Evolutionary conservation across 2,797 vertebrate genomes (phyloP), one percentile per base, ranked within the genome.

Genomic region (Rhabdomys pumilio): DNA sequence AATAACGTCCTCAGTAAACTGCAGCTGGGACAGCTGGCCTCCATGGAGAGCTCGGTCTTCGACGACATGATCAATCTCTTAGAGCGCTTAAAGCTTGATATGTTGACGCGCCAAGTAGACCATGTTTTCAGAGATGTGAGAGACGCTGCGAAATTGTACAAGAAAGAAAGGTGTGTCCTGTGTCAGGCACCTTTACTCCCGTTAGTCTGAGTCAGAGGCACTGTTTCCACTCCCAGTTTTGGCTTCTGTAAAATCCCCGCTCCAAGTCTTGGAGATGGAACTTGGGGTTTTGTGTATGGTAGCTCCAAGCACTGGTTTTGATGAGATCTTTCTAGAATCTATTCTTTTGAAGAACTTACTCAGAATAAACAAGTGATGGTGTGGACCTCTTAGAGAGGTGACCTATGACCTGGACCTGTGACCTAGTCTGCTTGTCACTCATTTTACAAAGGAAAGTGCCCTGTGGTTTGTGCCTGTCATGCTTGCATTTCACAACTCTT

Each of bases 41-140:
- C 99, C 0, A 99, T 99, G 98, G 99, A 99, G 98, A 99, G 99
- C n/a, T 99, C 99, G 0, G 98, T 99, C 92, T 99, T 99, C 79
- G 99, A 99, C 41, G 99, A 99, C 17, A 99, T 99, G 98, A 98
- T 99, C 96, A 99, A 99, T 15, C 97, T 99, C 67, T 98, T 99
- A 97, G 99, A 99, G 80, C 99, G 99, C 14, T 98, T 99, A 44
- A 99, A 99, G 93, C 99, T 98, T 0, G 99, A 99, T 97, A 99
- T 99, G 99, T 96, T 99, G 98, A 99, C 99, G 0, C 98, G 99
- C 15, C 99, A 99, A 83, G 98, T 99, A 67, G 99, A 99, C 1
- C 99, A 99, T 50, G 99, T 99, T 96, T 99, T 99, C 98, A 99
- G 99, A 97, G 99, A 99, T 87, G 99, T 99, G 95, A 99, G 98